Conservation (phyloP, 2,113 vertebrate genomes). For the Dicrurus megarhynchus region DNA sequence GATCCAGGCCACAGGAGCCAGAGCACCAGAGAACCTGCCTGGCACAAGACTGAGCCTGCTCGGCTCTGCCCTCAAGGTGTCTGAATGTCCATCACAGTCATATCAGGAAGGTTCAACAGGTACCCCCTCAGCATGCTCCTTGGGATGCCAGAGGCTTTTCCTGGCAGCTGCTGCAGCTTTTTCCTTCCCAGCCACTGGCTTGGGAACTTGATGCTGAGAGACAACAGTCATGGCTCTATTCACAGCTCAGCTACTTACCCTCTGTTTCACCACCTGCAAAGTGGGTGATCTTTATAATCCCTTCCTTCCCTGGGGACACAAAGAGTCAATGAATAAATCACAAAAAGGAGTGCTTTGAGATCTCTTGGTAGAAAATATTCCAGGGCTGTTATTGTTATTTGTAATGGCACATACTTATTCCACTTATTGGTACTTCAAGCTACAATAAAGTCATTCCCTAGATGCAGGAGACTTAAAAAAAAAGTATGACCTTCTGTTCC, state of each 20-base stretch:
- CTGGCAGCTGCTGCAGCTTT: not conserved
- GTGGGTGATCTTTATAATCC: not conserved
- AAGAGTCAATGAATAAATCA: constrained; percentile 12
- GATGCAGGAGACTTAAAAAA: not conserved
- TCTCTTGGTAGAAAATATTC: constrained; percentile 2
- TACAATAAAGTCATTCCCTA: constrained; percentile 17
- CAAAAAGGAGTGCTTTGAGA: constrained; percentile 26
- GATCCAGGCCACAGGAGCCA: not conserved
- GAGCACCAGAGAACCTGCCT: not conserved
- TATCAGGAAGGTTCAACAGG: not conserved
- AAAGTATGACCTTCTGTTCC: constrained; percentile 24
- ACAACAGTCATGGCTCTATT: not conserved
- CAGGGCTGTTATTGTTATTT: constrained; percentile 30
- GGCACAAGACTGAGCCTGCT: not conserved
- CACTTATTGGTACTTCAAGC: constrained; percentile 17
- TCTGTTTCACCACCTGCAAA: not conserved
- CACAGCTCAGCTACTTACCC: not conserved
- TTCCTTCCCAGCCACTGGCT: not conserved
- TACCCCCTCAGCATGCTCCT: accelerated
- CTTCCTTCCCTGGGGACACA: not conserved
- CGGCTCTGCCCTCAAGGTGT: not conserved
- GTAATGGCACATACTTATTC: constrained; percentile 30
- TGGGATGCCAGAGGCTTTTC: not conserved
- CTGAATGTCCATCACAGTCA: not conserved
- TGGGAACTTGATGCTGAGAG: not conserved